phyloP scores from a whole-genome alignment of 2,888 invertebrate genomes.

The Xestia sexstrigata region DNA sequence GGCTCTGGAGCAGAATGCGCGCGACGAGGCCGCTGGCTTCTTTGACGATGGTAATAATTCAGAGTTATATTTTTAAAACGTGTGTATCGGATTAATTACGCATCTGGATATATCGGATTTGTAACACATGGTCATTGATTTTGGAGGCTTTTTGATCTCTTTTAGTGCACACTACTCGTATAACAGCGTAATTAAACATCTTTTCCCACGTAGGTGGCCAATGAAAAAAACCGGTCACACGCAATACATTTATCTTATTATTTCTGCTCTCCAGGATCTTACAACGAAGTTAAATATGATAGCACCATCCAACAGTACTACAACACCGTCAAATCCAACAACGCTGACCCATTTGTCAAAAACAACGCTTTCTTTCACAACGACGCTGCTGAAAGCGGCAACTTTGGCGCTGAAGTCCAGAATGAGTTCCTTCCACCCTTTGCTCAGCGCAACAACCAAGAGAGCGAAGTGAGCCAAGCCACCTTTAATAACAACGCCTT shows the following conservation, averaged over 20 bases:
- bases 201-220: not conserved
- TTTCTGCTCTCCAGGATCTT: constrained; percentile 76
- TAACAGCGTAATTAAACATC: not conserved
- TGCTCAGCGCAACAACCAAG: constrained; percentile 35
- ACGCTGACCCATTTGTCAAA: constrained; percentile 52
- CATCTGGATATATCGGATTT: not conserved
- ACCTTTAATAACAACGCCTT: constrained; percentile 58
- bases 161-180: not conserved
- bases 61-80: not conserved
- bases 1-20: constrained; percentile 85
- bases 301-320: constrained; percentile 44
- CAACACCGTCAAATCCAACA: constrained; percentile 32
- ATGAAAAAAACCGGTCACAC: not conserved
- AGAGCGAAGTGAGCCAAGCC: constrained; percentile 38
- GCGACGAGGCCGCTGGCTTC: constrained; percentile 86
- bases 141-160: not conserved
- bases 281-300: constrained; percentile 72
- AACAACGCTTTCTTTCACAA: not conserved
- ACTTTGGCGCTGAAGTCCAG: constrained; percentile 37
- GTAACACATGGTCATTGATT: not conserved
- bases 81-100: not conserved
- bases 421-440: constrained; percentile 80
- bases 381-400: constrained; percentile 27
- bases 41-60: constrained; percentile 82
- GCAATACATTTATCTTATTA: not conserved